Evolutionary conservation across 2,797 vertebrate genomes (phyloP).

Genomic region (Pogonophryne albipinna): DNA sequence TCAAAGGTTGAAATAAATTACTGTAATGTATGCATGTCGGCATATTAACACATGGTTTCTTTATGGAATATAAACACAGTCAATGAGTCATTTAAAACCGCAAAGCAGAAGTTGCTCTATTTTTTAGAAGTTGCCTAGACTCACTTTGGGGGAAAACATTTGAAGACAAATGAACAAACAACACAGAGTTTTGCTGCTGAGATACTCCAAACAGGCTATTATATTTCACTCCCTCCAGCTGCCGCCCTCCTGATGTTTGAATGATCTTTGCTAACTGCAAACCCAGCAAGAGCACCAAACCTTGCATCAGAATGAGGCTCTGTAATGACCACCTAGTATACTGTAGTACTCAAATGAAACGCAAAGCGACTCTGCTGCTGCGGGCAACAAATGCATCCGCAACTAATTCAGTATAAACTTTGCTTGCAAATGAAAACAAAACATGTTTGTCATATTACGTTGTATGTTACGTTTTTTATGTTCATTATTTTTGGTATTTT

Average conservation of each 20-base stretch:
- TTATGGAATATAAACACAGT: slow-evolving; percentile 1
- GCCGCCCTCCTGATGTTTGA: slow-evolving; percentile 66
- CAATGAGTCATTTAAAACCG: slow-evolving; percentile 1
- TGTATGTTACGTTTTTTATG: slow-evolving; percentile 12
- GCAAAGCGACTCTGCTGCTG: slow-evolving; percentile 37
- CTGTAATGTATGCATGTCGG: not conserved
- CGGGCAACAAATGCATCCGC: slow-evolving; percentile 11
- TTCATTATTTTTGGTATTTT: slow-evolving; percentile 12
- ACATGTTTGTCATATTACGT: slow-evolving; percentile 8
- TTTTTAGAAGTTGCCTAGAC: not conserved
- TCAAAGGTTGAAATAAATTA: slow-evolving; percentile 4
- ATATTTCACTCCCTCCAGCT: slow-evolving; percentile 42
- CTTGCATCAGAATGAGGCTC: slow-evolving; percentile 53
- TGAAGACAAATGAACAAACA: slow-evolving; percentile 18
- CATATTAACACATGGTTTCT: not conserved
- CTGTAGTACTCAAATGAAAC: slow-evolving; percentile 43
- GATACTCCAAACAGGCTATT: slow-evolving; percentile 34
- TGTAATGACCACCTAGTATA: slow-evolving; percentile 70
- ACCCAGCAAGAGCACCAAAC: slow-evolving; percentile 58
- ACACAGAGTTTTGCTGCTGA: not conserved
- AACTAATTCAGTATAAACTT: slow-evolving; percentile 23
- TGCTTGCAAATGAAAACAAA: not conserved
- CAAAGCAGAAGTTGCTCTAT: not conserved
- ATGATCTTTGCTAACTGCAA: slow-evolving; percentile 56
- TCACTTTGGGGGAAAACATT: not conserved